A percentile compares a stretch with the other conserved stretches of the same genome.
Conservation (phyloP, 2,888 invertebrate genomes). For the Calameuta filiformis region DNA sequence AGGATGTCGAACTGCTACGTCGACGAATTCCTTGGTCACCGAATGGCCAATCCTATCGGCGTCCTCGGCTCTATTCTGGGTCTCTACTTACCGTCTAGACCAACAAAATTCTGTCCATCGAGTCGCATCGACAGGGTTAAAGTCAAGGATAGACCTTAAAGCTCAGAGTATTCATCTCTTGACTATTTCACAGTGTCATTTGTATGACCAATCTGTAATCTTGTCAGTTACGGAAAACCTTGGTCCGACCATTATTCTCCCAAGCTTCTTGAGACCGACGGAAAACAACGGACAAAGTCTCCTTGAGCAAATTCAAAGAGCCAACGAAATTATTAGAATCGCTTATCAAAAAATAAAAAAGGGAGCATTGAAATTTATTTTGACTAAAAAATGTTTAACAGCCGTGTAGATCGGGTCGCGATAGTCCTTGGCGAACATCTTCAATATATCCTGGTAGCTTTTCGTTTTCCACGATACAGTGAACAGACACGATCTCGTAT, state of each 20-base stretch:
- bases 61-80: constrained; percentile 46
- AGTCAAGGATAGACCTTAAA: constrained; percentile 45
- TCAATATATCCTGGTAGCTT: background rate
- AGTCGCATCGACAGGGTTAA: constrained; percentile 33
- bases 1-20: constrained; percentile 55
- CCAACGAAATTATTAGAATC: background rate
- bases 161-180: constrained; percentile 12
- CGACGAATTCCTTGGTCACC: constrained; percentile 59
- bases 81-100: constrained; percentile 45
- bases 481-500: background rate
- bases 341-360: background rate
- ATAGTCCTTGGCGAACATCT: background rate
- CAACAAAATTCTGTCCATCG: constrained; percentile 36
- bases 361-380: background rate
- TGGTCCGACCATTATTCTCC: background rate
- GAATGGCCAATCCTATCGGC: constrained; percentile 56
- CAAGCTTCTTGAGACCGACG: background rate
- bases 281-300: background rate
- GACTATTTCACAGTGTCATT: background rate
- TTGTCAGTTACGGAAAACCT: background rate
- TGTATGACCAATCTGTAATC: background rate
- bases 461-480: background rate
- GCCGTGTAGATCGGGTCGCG: background rate
- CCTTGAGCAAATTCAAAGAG: background rate
- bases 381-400: background rate